Conservation (phyloP, 2,113 vertebrate species). For the Danio rerio region GRCz12tu NC_133194.1:18338001-18338500, state of each 20-base stretch:
- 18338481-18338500: no score
- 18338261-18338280: constrained; percentile 51
- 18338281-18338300: constrained; percentile 67
- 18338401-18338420: neutral
- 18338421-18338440: neutral
- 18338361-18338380: constrained; percentile 59
- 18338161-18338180: constrained; percentile 50
- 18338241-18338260: constrained; percentile 46
- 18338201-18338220: constrained; percentile 30
- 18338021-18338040: neutral
- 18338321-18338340: constrained; percentile 54
- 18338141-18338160: constrained; percentile 51
- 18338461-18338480: neutral
- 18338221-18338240: constrained; percentile 30
- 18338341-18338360: constrained; percentile 67
- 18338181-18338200: constrained; percentile 33
- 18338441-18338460: neutral
- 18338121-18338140: constrained; percentile 33
- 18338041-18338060: constrained; percentile 11
- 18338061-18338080: constrained; percentile 27
- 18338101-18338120: constrained; percentile 40
- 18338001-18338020: constrained; percentile 42
- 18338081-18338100: constrained; percentile 50
- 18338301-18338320: constrained; percentile 47
- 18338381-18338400: neutral